Percentiles rank a stretch among this genome's conserved stretches.
Evolutionary conservation across 2,113 vertebrate genomes (phyloP).

Genomic region (Leptocoma aspasia): DNA sequence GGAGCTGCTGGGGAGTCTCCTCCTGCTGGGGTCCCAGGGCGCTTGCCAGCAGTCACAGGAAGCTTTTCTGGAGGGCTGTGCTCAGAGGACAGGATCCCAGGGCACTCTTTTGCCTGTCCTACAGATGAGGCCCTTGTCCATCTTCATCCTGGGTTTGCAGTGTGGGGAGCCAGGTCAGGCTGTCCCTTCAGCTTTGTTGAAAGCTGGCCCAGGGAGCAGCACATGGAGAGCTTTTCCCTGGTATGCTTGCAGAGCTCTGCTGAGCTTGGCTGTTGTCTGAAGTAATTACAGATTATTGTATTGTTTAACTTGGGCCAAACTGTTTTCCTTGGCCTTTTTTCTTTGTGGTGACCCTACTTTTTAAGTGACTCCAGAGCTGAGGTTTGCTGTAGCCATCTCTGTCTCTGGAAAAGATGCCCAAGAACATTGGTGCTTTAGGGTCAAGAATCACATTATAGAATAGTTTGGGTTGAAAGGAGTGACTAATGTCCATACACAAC

Average conservation of each 20-base stretch:
- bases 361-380: background rate
- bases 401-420: background rate
- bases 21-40: rapidly evolving
- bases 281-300: too few relatives aligned
- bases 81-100: background rate
- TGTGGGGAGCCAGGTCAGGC: too few relatives aligned
- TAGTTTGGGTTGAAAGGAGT: background rate
- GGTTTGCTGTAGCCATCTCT: background rate
- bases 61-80: background rate
- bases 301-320: too few relatives aligned
- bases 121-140: too few relatives aligned
- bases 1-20: background rate
- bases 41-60: background rate
- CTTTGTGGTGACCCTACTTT: background rate
- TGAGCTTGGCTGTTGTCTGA: too few relatives aligned
- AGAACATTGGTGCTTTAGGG: background rate
- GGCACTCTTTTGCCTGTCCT: too few relatives aligned
- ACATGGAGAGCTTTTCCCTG: too few relatives aligned
- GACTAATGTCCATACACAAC: rapidly evolving
- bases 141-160: too few relatives aligned
- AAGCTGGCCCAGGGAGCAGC: too few relatives aligned
- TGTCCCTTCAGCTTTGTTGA: too few relatives aligned
- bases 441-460: background rate
- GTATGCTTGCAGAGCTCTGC: too few relatives aligned
- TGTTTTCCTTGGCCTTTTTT: too few relatives aligned